phyloP scores from a whole-genome alignment of 2,888 invertebrate species.

The Lycocerus yunnanus region DNA sequence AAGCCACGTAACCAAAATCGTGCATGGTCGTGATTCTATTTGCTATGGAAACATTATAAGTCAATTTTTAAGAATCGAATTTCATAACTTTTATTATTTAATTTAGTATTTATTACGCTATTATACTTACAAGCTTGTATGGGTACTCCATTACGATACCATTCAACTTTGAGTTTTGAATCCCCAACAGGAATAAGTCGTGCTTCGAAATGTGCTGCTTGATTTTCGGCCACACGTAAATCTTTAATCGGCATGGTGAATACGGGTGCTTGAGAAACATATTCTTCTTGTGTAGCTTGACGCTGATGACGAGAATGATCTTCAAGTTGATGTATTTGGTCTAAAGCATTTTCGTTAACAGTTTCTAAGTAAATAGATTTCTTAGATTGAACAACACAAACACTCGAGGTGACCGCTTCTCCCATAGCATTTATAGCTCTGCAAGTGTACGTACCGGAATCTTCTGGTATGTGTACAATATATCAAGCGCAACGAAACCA shows the following conservation, averaged over 20 bases:
- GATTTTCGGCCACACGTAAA: constrained; percentile 84
- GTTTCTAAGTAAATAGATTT: constrained; percentile 87
- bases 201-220: constrained; percentile 93
- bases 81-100: neutral
- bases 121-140: constrained; percentile 81
- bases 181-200: constrained; percentile 94
- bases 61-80: neutral
- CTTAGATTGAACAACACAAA: constrained; percentile 78
- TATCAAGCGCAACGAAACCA: constrained; percentile 96
- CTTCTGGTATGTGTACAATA: constrained; percentile 95
- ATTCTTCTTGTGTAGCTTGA: constrained; percentile 76
- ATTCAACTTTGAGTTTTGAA: constrained; percentile 88
- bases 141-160: constrained; percentile 90
- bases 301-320: constrained; percentile 76
- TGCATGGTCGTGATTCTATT: constrained; percentile 93
- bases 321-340: constrained; percentile 81
- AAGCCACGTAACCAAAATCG: constrained; percentile 96
- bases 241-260: constrained; percentile 92
- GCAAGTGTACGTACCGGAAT: constrained; percentile 94
- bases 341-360: constrained; percentile 84
- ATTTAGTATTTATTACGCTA: too few relatives aligned
- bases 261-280: constrained; percentile 84
- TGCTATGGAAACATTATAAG: constrained; percentile 57
- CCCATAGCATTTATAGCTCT: constrained; percentile 90
- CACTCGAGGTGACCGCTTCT: constrained; percentile 90